Evolutionary conservation across 2,113 vertebrate genomes (phyloP), one percentile per base, ranked within the genome.

Genomic region (Scortum barcoo): DNA sequence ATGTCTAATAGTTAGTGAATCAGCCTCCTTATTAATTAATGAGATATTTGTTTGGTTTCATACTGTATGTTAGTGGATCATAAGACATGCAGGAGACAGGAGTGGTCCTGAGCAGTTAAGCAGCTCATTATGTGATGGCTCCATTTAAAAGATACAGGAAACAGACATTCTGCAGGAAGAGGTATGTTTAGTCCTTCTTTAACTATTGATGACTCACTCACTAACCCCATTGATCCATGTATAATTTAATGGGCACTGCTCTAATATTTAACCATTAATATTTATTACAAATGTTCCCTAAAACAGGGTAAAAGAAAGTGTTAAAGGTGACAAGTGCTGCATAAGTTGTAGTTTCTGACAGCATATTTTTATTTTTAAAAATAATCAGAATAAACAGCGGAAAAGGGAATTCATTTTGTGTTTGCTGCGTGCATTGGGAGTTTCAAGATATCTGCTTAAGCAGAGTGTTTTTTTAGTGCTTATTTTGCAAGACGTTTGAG

Each of bases 181-280:
- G 71, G 75, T 74, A 84, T 89, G 87, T 91, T 92, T 89, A 89
- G 87, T 87, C 74, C 68, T 67, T 81, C 67, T 68, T 94, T 84
- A 91, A 93, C 84, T 93, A 94, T 94, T 94, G 78, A 95, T 92
- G 87, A 82, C 24, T 86, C 78, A 74, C 87, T 89, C 86, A 89
- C 81, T 83, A 88, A 90, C 88, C 85, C 84, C 87, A 94, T 91
- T 93, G 92, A 94, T 94, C 83, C 85, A 93, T 93, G 76, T 90
- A 89, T 93, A 91, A 93, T 93, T 88, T 83, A 93, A 94, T 93
- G 86, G 88, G 83, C 76, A 66, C 71, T 61, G 62, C 84, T 89
- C 76, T 86, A 66, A 93, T 92, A 84, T 91, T 84, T 84, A 75
- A 75, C 40, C 86, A 88, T 93, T 88, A 90, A 92, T 92, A 94